Base-by-base conservation (phyloP, 2,888 invertebrate genomes). In the Acrocyrtus sp. region DNA sequence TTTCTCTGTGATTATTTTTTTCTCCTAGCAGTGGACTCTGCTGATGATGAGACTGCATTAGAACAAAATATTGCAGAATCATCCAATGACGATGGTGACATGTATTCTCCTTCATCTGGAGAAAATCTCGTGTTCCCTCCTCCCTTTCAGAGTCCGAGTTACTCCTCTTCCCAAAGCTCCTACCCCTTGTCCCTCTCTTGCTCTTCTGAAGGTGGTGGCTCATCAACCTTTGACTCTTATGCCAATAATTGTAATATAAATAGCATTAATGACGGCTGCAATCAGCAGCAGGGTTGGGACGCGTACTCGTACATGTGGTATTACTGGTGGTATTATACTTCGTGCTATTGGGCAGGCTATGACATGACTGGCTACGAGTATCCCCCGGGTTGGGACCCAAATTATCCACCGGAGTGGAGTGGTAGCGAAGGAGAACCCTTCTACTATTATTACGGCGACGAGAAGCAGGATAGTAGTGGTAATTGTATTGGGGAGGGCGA, bases 301-400 rank as follows among this genome's bases (percentile, higher is more conserved):
- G 78, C 77, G 0, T 80, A 76, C 60, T 61, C 74, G 0, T 81
- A 80, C 58, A 77, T 77, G 76, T 81, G 79, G 78, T 79, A 77
- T 65, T 81, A 81, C 53, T 81, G 80, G 79, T 81, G 81, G 81
- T 81, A 79, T 57, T 79, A 75, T 54, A 61, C 67, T 8, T 58
- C 66, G 15, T 75, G 69, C 70, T 78, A 78, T 26, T 78, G 78
- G 78, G 72, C 72, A 58, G 78, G 78, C 17, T 78, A 75, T 60
- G 78, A 78, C 50, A 77, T 77, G 77, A 72, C 75, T 22, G 77
- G 75, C 5, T 75, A 74, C 43, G 75, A 75, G 47, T 75, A 75
- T 63, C 77, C 77, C 24, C 66, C 73, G 15, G 75, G 74, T 41
- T 75, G 75, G 75, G 77, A 77, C 70, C 75, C 77, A 67, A 77